Base-by-base conservation (phyloP, 1,140 invertebrate species). In the Aleiodes sp. region DNA sequence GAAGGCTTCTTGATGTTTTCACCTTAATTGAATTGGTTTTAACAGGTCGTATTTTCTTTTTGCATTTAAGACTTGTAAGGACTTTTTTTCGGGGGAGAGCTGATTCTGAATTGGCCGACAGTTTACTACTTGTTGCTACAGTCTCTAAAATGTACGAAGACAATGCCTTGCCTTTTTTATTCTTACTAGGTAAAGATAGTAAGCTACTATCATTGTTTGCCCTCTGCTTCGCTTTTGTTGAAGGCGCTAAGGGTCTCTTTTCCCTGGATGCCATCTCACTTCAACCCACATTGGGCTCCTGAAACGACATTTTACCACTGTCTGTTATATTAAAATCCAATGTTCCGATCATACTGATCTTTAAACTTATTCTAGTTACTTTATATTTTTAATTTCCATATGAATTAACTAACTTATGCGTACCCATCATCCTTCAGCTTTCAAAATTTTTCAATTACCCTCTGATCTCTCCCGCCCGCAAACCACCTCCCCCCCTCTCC, bases 211-310 rank as follows among this genome's bases (percentile, higher is more conserved):
- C 82, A 78, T 83, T 84, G 79, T 80, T 86, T 64, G 77, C 78
- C 80, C 80, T 86, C 79, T 85, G 84, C 75, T 86, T 87, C 62
- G 82, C 76, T 80, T 85, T 87, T 61, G 83, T 24, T 7, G 46
- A 85, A 80, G 84, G 78, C 76, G 80, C 82, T 87, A 86, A 79
- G 83, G 84, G 79, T 86, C 80, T 85, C 72, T 87, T 87, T 80
- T 87, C 85, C 81, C 84, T 87, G 82, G 85, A 87, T 87, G 85
- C 85, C 85, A 87, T 87, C 81, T 87, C 85, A 87, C 84, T 85
- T 86, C 80, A 81, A 85, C 84, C 85, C 84, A 86, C 85, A 86
- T 86, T 85, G 78, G 83, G 82, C 83, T 86, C 79, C 84, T 85
- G 77, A 35, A 84, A 84, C 63, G 37, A 75, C 46, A 77, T 75